Percentiles rank a stretch among this genome's conserved stretches.
These are phyloP conservation scores for Horisme vitalbata DNA, from an alignment of 2,888 invertebrate genomes.

Conservation along the genomic window DNA sequence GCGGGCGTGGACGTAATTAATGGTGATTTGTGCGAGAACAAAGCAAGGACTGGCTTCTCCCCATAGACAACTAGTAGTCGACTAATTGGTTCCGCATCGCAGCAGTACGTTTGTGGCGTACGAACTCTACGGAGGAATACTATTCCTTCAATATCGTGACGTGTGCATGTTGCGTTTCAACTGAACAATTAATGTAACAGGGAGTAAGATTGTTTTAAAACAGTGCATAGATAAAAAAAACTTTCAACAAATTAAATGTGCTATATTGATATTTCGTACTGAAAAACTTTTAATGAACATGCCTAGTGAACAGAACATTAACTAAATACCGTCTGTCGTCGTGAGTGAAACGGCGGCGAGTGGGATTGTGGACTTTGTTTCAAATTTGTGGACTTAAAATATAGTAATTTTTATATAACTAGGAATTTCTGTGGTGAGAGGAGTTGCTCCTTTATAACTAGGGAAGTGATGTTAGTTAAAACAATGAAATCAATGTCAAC, in stretches of 20 bases:
- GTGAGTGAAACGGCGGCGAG: slow-evolving; percentile 57
- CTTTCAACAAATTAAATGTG: slow-evolving; percentile 81
- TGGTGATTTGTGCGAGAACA: slow-evolving; percentile 56
- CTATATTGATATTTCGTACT: slow-evolving; percentile 75
- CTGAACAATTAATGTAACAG: slow-evolving; percentile 76
- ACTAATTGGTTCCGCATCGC: slow-evolving; percentile 73
- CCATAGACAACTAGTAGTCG: slow-evolving; percentile 80
- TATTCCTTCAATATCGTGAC: slow-evolving; percentile 51
- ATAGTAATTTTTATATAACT: slow-evolving; percentile 80
- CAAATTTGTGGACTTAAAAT: slow-evolving; percentile 81
- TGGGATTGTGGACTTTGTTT: slow-evolving; percentile 80
- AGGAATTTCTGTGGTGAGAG: slow-evolving; percentile 81
- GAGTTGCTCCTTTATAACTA: slow-evolving; percentile 74
- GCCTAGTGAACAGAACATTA: slow-evolving; percentile 80
- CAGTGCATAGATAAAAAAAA: slow-evolving; percentile 77
- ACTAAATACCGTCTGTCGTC: slow-evolving; percentile 61
- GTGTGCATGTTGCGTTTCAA: slow-evolving; percentile 61
- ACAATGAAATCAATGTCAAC: slow-evolving; percentile 55
- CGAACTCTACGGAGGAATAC: slow-evolving; percentile 25
- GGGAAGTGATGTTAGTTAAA: slow-evolving; percentile 64
- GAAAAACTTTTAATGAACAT: slow-evolving; percentile 75
- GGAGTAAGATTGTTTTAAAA: slow-evolving; percentile 78
- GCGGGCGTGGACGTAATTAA: slow-evolving; percentile 76
- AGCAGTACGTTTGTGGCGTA: slow-evolving; percentile 53
- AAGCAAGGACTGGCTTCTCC: slow-evolving; percentile 79